phyloP scores from a whole-genome alignment of 2,797 vertebrate species.

The Chiropotes sagulatus region DNA sequence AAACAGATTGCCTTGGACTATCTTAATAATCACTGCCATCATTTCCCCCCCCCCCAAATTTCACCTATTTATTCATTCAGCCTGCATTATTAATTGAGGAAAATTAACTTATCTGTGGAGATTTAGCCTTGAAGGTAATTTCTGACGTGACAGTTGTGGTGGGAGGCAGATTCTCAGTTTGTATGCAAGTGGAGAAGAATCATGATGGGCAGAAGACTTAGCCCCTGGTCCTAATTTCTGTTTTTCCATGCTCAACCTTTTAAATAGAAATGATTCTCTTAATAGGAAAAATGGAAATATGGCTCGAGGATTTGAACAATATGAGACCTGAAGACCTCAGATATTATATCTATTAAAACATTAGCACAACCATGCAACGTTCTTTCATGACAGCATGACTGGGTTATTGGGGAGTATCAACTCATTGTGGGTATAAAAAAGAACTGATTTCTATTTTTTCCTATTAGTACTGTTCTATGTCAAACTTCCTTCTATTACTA shows the following conservation, averaged over 20 bases:
- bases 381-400: background rate
- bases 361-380: background rate
- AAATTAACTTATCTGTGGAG: background rate
- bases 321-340: background rate
- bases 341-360: background rate
- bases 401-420: background rate
- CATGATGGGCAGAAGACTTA: background rate
- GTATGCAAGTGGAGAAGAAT: background rate
- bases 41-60: background rate
- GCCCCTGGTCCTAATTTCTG: background rate
- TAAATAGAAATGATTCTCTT: background rate
- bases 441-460: background rate
- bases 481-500: constrained; percentile 2
- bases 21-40: background rate
- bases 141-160: background rate
- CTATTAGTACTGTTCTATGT: background rate
- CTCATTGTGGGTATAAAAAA: background rate
- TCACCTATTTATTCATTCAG: background rate
- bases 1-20: background rate
- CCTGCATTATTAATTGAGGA: background rate
- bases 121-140: background rate
- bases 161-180: background rate
- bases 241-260: background rate
- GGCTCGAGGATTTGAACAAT: background rate
- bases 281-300: background rate